Percentiles rank a stretch among this genome's conserved stretches.
These are phyloP conservation scores for Caradrina kadenii DNA, from an alignment of 2,888 invertebrate genomes.

Conservation along the genomic window DNA sequence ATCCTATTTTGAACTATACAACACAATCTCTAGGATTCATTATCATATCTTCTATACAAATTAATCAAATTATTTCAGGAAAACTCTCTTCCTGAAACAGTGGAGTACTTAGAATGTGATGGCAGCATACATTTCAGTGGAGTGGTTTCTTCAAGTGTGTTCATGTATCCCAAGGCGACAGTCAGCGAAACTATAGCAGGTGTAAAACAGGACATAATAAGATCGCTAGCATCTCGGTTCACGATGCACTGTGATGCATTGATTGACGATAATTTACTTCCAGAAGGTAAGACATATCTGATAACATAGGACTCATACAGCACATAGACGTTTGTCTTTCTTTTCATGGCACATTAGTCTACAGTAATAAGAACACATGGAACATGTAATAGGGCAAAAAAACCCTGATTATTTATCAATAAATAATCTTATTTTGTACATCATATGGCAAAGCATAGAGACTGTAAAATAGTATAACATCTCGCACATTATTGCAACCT, in stretches of 20 bases:
- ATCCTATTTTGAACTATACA: neutral
- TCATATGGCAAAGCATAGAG: too few relatives aligned
- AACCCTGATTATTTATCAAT: too few relatives aligned
- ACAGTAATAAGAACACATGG: too few relatives aligned
- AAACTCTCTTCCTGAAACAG: conserved; percentile 83
- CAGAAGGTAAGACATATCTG: conserved; percentile 89
- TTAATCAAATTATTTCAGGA: conserved; percentile 75
- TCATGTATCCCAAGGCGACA: conserved; percentile 94
- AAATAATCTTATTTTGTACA: too few relatives aligned
- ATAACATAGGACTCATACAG: neutral
- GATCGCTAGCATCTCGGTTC: conserved; percentile 95
- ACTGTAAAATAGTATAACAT: too few relatives aligned
- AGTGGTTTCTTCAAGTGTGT: conserved; percentile 94
- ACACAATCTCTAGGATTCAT: neutral
- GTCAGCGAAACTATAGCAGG: conserved; percentile 93
- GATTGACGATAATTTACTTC: conserved; percentile 94
- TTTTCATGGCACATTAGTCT: too few relatives aligned
- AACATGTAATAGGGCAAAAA: too few relatives aligned
- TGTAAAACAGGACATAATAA: conserved; percentile 95
- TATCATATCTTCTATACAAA: neutral
- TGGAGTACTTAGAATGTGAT: conserved; percentile 90
- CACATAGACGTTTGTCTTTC: too few relatives aligned
- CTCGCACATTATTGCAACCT: too few relatives aligned
- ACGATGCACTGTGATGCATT: conserved; percentile 98
- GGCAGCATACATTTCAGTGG: conserved; percentile 94